Evolutionary conservation across 2,888 invertebrate genomes (phyloP).

Genomic region (Serripes groenlandicus): DNA sequence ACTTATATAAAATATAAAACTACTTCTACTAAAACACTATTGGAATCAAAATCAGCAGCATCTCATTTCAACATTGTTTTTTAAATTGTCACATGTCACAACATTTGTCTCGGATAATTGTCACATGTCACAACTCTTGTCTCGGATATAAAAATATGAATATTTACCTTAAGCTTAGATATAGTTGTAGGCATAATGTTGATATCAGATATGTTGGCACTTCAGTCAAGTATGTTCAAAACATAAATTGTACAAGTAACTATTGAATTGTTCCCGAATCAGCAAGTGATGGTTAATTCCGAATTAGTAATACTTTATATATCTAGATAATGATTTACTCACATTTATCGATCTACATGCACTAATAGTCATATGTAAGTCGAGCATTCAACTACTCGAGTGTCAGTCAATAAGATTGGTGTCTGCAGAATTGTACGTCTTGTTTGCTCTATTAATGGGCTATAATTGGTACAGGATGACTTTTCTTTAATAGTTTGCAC

Average conservation of each 20-base stretch:
- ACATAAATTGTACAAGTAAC: too few relatives aligned
- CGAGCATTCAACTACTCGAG: not conserved
- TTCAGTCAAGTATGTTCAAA: too few relatives aligned
- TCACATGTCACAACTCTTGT: not conserved
- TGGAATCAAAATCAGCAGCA: not conserved
- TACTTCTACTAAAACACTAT: not conserved
- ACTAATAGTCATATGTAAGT: too few relatives aligned
- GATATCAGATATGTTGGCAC: not conserved
- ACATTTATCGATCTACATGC: not conserved
- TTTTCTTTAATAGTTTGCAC: not conserved
- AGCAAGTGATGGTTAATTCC: not conserved
- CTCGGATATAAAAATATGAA: too few relatives aligned
- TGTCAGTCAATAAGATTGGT: not conserved
- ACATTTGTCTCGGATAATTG: not conserved
- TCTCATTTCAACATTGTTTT: not conserved
- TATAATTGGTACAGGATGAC: not conserved
- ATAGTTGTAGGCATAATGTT: not conserved
- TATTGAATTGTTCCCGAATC: not conserved
- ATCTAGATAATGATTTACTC: not conserved
- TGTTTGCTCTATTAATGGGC: not conserved
- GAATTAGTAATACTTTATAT: not conserved
- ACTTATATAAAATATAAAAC: not conserved
- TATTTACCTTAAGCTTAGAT: constrained; percentile 13
- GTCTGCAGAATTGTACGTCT: not conserved
- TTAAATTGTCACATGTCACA: too few relatives aligned